A percentile compares a stretch with the other conserved stretches of the same genome.
Conservation (phyloP, 2,888 invertebrate species). For the Oxyscelio sp. region DNA sequence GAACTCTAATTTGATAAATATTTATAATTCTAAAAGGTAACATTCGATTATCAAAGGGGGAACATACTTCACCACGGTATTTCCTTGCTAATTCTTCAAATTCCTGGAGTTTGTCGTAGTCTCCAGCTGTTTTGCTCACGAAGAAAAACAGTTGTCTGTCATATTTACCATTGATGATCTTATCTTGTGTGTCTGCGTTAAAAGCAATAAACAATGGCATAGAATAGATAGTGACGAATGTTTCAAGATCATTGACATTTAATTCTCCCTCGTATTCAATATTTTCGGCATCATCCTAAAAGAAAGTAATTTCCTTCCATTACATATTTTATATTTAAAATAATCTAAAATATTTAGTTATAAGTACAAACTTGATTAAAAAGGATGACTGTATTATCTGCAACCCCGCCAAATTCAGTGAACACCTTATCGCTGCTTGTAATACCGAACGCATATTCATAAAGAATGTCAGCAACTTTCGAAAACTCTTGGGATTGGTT, state of each 20-base stretch:
- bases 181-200: slow-evolving; percentile 98
- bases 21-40: no score
- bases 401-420: slow-evolving; percentile 93
- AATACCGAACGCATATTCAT: slow-evolving; percentile 97
- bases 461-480: slow-evolving; percentile 93
- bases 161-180: slow-evolving; percentile 99
- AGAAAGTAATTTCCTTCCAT: slow-evolving; percentile 35
- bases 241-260: slow-evolving; percentile 92
- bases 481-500: slow-evolving; percentile 95
- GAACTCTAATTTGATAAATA: no score
- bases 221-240: slow-evolving; percentile 95
- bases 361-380: slow-evolving; percentile 95
- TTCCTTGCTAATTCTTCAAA: slow-evolving; percentile 95
- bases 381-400: slow-evolving; percentile 94
- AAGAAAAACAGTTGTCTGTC: slow-evolving; percentile 99
- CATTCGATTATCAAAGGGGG: no score
- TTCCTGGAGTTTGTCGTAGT: slow-evolving; percentile 94
- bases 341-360: neutral
- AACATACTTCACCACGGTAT: slow-evolving; percentile 94
- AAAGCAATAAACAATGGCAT: slow-evolving; percentile 98
- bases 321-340: neutral
- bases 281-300: slow-evolving; percentile 95
- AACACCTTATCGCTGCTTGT: slow-evolving; percentile 94
- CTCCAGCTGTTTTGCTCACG: slow-evolving; percentile 96
- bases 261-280: slow-evolving; percentile 92